A percentile compares a stretch with the other conserved stretches of the same genome.
Conservation (phyloP, 92 coral and sea anemone genomes). For the Phenganax subtilis region DNA sequence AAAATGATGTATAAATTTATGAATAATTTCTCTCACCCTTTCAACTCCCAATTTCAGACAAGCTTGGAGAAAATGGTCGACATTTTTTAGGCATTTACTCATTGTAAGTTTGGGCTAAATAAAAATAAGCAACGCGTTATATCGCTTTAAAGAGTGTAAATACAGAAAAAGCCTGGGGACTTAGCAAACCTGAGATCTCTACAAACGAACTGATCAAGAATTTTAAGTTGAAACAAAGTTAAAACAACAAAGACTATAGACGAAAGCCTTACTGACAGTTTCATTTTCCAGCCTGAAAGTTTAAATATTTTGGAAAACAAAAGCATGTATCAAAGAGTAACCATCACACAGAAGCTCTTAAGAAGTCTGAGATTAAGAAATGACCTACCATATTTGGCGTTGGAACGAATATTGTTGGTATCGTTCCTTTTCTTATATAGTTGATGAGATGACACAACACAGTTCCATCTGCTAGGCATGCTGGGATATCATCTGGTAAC, state of each 20-base stretch:
- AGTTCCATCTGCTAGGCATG: conserved; percentile 91
- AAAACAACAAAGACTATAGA: too few species aligned
- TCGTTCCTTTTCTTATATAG: conserved; percentile 75
- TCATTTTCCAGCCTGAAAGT: too few species aligned
- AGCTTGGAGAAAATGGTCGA: conserved; percentile 80
- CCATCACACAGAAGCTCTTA: too few species aligned
- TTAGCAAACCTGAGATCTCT: too few species aligned
- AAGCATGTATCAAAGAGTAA: too few species aligned
- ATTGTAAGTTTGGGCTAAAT: conserved; percentile 90
- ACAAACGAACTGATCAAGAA: too few species aligned
- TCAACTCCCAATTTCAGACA: conserved; percentile 86
- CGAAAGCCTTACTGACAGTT: too few species aligned
- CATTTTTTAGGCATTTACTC: conserved; percentile 95
- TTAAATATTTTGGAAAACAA: too few species aligned
- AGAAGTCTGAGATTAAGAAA: neutral
- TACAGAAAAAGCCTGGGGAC: too few species aligned
- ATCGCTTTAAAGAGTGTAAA: neutral
- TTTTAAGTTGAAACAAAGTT: too few species aligned
- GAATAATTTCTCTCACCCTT: conserved; percentile 51
- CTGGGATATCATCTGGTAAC: conserved; percentile 90
- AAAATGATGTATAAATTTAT: neutral
- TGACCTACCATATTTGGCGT: conserved; percentile 93
- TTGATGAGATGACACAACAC: conserved; percentile 90
- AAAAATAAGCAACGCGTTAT: neutral
- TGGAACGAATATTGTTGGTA: conserved; percentile 89